Conservation (phyloP, 2,888 invertebrate genomes). For the Drosophila affinis region DNA sequence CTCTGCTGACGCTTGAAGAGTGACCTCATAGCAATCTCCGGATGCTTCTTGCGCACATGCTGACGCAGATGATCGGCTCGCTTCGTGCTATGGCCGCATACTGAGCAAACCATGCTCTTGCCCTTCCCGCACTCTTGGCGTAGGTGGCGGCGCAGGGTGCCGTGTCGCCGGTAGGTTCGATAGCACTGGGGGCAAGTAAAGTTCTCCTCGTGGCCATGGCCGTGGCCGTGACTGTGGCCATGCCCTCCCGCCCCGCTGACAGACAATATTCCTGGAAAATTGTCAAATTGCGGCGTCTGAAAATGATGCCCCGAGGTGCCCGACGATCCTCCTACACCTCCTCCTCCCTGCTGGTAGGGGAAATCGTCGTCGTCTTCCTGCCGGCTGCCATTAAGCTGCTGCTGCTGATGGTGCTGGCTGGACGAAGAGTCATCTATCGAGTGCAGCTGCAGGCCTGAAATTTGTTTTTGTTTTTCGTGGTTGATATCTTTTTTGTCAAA, state of each 20-base stretch:
- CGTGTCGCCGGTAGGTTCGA: conserved; percentile 85
- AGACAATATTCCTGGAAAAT: conserved; percentile 59
- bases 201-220: conserved; percentile 74
- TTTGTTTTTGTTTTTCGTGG: conserved; percentile 80
- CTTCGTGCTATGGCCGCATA: conserved; percentile 85
- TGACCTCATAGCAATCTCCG: conserved; percentile 83
- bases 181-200: conserved; percentile 84
- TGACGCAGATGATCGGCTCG: conserved; percentile 85
- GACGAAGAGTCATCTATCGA: conserved; percentile 42
- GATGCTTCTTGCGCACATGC: conserved; percentile 85
- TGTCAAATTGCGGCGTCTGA: conserved; percentile 67
- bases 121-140: conserved; percentile 86
- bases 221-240: conserved; percentile 7
- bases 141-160: conserved; percentile 85
- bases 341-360: conserved; percentile 13
- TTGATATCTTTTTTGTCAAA: conserved; percentile 34
- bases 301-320: conserved; percentile 47
- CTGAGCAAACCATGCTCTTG: conserved; percentile 84
- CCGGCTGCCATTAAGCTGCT: conserved; percentile 39
- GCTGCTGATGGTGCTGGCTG: conserved; percentile 39
- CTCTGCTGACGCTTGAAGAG: conserved; percentile 78
- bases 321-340: conserved; percentile 24
- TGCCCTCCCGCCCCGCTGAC: conserved; percentile 32
- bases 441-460: conserved; percentile 77
- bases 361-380: conserved; percentile 52